Percentiles rank a stretch among this genome's conserved stretches.
phyloP scores from a whole-genome alignment of 2,888 invertebrate genomes.

The Pachymerium ferrugineum region DNA sequence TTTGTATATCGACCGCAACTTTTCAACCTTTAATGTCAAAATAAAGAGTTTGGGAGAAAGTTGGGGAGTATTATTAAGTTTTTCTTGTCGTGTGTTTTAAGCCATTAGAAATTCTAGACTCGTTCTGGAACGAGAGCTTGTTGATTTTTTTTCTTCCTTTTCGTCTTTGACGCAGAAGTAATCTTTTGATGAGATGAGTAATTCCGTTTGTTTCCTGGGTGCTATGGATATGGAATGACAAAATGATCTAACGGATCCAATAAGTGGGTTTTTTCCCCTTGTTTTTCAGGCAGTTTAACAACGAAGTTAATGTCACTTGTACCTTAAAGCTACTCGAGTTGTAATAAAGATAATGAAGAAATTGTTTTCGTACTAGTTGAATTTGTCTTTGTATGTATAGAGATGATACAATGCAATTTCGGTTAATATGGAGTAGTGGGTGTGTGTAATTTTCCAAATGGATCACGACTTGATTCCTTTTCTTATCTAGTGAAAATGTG shows the following conservation, averaged over 20 bases:
- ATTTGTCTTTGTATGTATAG: too few relatives aligned
- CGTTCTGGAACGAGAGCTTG: not conserved
- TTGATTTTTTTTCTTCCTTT: not conserved
- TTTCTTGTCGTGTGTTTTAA: not conserved
- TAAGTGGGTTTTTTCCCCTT: not conserved
- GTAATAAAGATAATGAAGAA: not conserved
- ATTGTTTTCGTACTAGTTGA: too few relatives aligned
- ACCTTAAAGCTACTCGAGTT: not conserved
- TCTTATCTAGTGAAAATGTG: not conserved
- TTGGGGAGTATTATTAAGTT: not conserved
- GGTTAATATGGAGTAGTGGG: too few relatives aligned
- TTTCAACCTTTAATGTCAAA: not conserved
- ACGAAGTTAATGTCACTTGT: too few relatives aligned
- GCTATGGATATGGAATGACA: not conserved
- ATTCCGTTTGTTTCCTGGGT: not conserved
- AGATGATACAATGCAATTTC: too few relatives aligned
- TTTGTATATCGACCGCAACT: too few relatives aligned
- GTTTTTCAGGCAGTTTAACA: too few relatives aligned
- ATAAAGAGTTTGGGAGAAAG: not conserved
- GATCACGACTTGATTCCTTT: not conserved
- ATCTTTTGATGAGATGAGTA: not conserved
- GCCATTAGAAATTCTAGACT: not conserved
- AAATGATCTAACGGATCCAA: not conserved
- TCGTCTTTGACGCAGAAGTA: not conserved
- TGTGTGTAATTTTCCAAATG: not conserved